Percentiles rank a stretch among this genome's conserved stretches.
phyloP scores from a whole-genome alignment of 2,113 vertebrate genomes.

The Pollachius pollachius region DNA sequence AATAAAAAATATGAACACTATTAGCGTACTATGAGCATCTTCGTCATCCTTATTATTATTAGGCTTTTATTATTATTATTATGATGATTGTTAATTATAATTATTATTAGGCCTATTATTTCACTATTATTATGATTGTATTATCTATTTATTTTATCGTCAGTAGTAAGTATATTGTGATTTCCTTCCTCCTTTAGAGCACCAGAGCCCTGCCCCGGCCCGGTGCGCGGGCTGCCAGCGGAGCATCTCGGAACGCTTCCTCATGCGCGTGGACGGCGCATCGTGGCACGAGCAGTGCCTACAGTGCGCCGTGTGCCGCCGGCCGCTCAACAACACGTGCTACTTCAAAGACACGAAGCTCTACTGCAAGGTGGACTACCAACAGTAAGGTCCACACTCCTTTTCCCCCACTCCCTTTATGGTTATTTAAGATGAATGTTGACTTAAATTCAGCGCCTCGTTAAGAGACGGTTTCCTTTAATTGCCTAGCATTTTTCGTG shows the following conservation, averaged over 20 bases:
- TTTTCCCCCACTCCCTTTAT: too few relatives aligned
- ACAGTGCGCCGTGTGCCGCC: constrained; percentile 88
- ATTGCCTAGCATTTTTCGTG: too few relatives aligned
- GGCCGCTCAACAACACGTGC: constrained; percentile 88
- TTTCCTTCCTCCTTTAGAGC: too few relatives aligned
- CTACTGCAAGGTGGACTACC: constrained; percentile 93
- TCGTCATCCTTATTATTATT: neutral
- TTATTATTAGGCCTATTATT: neutral
- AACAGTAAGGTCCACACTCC: constrained; percentile 77
- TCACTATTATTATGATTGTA: neutral
- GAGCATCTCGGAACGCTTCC: constrained; percentile 89
- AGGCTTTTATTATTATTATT: neutral
- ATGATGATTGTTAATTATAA: neutral
- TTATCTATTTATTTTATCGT: neutral
- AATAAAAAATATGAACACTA: neutral
- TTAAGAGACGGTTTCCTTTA: too few relatives aligned
- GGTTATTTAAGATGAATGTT: too few relatives aligned
- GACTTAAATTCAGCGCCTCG: too few relatives aligned
- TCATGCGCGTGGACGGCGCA: constrained; percentile 88
- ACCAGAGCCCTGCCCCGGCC: constrained; percentile 16
- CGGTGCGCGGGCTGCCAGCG: constrained; percentile 88
- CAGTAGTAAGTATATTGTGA: neutral
- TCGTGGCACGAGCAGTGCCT: constrained; percentile 93
- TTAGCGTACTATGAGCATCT: neutral
- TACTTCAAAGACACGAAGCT: constrained; percentile 86